Evolutionary conservation across 2,113 vertebrate species (phyloP), one percentile per base, ranked within the genome.

Genomic region (Calypte anna): DNA sequence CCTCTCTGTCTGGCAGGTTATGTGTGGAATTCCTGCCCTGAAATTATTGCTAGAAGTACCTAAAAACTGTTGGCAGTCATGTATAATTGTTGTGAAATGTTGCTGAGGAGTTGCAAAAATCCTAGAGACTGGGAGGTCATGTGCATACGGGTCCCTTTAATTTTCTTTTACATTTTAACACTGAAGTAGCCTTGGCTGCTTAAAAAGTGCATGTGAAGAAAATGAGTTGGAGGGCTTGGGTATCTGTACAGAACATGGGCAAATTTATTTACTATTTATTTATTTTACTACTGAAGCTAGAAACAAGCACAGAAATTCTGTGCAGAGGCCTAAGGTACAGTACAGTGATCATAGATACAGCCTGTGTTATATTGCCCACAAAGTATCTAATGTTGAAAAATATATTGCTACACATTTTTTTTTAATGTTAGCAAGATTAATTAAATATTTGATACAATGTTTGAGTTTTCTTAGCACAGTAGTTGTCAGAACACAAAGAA

Each of bases 391-490:
- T 28, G 31, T n/a, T 68, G 28, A 13, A 84, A 66, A 62, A 58
- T 66, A 5, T 0, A 2, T 4, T 48, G 20, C 53, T 84, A 12
- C 27, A 10, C 27, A 17, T 25, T 84, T 15, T 93, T 21, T 25
- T 17, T 75, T 91, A 31, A n/a, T 69, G 17, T 21, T 90, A 43
- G 18, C 20, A 77, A 66, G 67, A 38, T 79, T 31, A 91, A 68
- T 72, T 84, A 75, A 75, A 51, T 85, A 64, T 38, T 80, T 69
- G 27, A 27, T 91, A 33, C 23, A 38, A 23, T 75, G 16, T 31
- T 81, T 77, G 55, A 94, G 33, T 36, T 86, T 82, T 88, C 51
- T 78, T 73, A 18, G 14, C 38, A 79, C 50, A 85, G 14, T 40
- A 62, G 20, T 40, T 93, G 5, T 80, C 28, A 69, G 72, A 79